phyloP scores from a whole-genome alignment of 2,888 invertebrate genomes.

The Agriopis aurantiaria region DNA sequence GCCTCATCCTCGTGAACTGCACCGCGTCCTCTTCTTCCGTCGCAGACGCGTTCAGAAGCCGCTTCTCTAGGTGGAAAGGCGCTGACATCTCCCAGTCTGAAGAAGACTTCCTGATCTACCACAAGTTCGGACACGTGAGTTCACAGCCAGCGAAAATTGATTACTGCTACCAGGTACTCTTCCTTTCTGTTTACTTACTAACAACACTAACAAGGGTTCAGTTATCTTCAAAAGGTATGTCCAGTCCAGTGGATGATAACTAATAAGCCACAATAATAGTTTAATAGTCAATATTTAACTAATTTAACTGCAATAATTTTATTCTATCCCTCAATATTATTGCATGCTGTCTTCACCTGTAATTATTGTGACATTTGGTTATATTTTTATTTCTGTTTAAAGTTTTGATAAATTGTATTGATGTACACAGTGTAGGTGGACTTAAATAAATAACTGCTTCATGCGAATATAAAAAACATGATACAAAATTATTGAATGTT shows the following conservation, averaged over 20 bases:
- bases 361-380: no score
- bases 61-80: conserved; percentile 94
- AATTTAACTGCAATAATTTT: no score
- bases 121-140: conserved; percentile 97
- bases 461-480: no score
- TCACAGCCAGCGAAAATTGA: conserved; percentile 62
- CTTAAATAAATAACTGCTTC: no score
- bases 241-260: background rate
- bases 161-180: conserved; percentile 76
- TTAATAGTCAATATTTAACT: no score
- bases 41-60: conserved; percentile 93
- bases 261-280: no score
- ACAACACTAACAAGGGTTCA: conserved; percentile 55
- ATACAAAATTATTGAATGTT: no score
- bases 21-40: conserved; percentile 95
- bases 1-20: conserved; percentile 94
- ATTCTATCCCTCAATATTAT: no score
- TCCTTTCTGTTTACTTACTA: conserved; percentile 63
- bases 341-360: no score
- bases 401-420: no score
- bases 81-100: conserved; percentile 94
- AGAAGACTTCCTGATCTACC: conserved; percentile 94
- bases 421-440: no score
- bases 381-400: no score
- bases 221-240: conserved; percentile 30